Conservation (phyloP, 2,113 vertebrate species). For the Aegotheles bennettii region DNA sequence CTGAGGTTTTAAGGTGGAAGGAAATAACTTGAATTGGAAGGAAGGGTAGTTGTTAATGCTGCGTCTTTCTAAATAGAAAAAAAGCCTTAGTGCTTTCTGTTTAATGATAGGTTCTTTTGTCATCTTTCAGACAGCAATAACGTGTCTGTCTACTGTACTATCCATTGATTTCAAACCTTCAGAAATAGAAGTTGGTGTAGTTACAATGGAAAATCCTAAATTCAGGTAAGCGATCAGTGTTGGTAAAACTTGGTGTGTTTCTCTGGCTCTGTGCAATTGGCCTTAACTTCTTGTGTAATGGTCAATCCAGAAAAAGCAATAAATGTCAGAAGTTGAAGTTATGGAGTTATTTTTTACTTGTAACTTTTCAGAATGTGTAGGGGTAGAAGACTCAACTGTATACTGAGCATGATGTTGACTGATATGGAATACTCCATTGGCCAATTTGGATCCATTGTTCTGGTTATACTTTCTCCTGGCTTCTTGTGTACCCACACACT, state of each 20-base stretch:
- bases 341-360: background rate
- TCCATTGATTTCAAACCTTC: constrained; percentile 98
- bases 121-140: constrained; percentile 86
- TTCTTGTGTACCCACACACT: too few species aligned
- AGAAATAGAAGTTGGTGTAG: constrained; percentile 92
- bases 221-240: constrained; percentile 81
- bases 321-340: background rate
- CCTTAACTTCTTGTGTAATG: background rate
- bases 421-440: too few species aligned
- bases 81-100: background rate
- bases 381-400: background rate
- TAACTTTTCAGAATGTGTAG: background rate
- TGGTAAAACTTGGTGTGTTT: background rate
- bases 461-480: too few species aligned
- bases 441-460: too few species aligned
- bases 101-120: background rate
- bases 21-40: background rate
- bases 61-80: background rate
- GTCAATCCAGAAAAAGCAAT: background rate
- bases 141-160: constrained; percentile 92
- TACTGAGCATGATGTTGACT: too few species aligned
- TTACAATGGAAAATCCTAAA: constrained; percentile 90
- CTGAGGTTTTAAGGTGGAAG: background rate
- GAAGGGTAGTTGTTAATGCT: background rate
- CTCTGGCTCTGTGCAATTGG: background rate